Percentiles rank a stretch among this genome's conserved stretches.
These are phyloP conservation scores for Nezara viridula DNA, from an alignment of 2,888 invertebrate species.

Conservation along the genomic window DNA sequence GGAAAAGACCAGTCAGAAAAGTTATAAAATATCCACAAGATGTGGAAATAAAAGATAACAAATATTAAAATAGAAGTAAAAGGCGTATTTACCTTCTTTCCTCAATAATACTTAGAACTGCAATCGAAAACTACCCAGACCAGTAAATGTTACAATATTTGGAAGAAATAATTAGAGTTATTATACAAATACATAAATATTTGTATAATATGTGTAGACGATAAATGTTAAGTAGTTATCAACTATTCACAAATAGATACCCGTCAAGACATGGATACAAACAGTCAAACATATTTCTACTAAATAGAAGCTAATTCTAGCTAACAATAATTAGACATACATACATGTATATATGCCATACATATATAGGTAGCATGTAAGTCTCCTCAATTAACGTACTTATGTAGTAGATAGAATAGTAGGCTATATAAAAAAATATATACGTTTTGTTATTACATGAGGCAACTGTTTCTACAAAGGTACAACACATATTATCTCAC, in stretches of 20 bases:
- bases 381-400: slow-evolving; percentile 15
- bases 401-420: slow-evolving; percentile 22
- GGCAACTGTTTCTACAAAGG: slow-evolving; percentile 44
- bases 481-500: slow-evolving; percentile 11
- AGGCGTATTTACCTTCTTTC: not conserved
- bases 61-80: not conserved
- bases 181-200: not conserved
- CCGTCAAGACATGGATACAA: slow-evolving; percentile 43
- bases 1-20: not conserved
- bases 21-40: not conserved
- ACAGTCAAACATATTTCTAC: slow-evolving; percentile 46
- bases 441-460: slow-evolving; percentile 40
- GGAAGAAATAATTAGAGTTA: not conserved
- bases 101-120: not conserved
- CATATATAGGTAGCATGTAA: slow-evolving; percentile 20
- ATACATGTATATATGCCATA: not conserved
- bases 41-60: not conserved
- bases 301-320: slow-evolving; percentile 36
- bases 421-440: slow-evolving; percentile 44
- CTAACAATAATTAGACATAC: slow-evolving; percentile 18
- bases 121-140: not conserved
- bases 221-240: slow-evolving; percentile 38
- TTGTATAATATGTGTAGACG: slow-evolving; percentile 1
- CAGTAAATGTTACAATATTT: slow-evolving; percentile 20
- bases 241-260: slow-evolving; percentile 36